A percentile compares a stretch with the other conserved stretches of the same genome.
Conservation (phyloP, 2,797 vertebrate genomes). For the Helostoma temminkii region DNA sequence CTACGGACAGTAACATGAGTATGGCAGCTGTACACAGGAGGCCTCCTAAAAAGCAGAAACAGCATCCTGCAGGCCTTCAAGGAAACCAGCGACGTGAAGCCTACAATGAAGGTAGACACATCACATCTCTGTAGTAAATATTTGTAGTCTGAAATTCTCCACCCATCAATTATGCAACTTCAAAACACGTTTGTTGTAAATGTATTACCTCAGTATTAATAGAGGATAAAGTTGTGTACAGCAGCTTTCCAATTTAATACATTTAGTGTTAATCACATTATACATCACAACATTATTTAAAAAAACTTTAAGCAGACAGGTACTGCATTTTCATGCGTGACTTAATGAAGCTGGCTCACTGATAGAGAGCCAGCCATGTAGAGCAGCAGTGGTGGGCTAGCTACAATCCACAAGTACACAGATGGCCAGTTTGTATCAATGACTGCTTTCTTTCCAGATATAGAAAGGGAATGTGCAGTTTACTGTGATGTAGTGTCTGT, state of each 20-base stretch:
- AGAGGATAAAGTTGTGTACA: no score
- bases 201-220: no score
- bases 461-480: slow-evolving; percentile 39
- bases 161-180: no score
- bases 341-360: neutral
- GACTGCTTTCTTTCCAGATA: slow-evolving; percentile 39
- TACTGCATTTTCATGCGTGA: neutral
- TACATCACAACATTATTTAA: neutral
- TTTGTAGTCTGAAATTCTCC: no score
- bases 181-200: no score
- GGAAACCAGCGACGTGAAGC: slow-evolving; percentile 92
- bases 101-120: slow-evolving; percentile 91
- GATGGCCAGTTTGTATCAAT: slow-evolving; percentile 59
- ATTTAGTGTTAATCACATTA: no score
- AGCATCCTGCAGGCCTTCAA: slow-evolving; percentile 90
- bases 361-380: slow-evolving; percentile 14
- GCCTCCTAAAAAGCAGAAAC: slow-evolving; percentile 96
- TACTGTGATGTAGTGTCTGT: slow-evolving; percentile 47
- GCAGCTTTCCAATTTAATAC: no score
- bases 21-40: slow-evolving; percentile 94
- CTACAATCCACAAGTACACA: slow-evolving; percentile 40
- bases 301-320: neutral
- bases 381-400: slow-evolving; percentile 26
- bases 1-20: slow-evolving; percentile 98
- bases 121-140: neutral